Evolutionary conservation across 2,797 vertebrate genomes (phyloP), one percentile per base, ranked within the genome.

Genomic region (Ficedula albicollis): DNA sequence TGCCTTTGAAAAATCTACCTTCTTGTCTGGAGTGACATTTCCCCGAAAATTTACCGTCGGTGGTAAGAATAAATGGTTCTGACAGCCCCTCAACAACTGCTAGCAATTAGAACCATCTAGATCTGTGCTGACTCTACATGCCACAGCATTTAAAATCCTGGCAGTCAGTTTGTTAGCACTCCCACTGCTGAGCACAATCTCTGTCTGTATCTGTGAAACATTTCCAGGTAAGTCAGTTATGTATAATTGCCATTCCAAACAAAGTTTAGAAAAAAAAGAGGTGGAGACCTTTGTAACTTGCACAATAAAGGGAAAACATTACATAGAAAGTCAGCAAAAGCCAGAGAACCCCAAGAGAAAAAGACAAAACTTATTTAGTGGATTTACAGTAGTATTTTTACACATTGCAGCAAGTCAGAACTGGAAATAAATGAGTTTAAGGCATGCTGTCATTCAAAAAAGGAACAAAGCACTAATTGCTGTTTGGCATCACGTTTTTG

Each of bases 391-490:
- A 96, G 93, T 77, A 79, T 93, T 75, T 94, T 72, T 90, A 86
- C 82, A 94, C 83, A 49, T 30, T 90, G 58, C 94, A 92, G 49
- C 96, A 97, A 77, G 91, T 95, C 77, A 87, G 86, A 87, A 86
- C 92, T 90, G 85, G 90, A 95, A 95, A 51, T 83, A 86, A 94
- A 81, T 76, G 81, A 84, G 46, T 52, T 64, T 74, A 59, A 77
- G 81, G 93, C 44, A 44, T 59, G 74, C 73, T 92, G 88, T 92
- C 95, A 94, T 87, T 96, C 89, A 97, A 64, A 96, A 96, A 88
- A 84, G 38, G 64, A 96, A 96, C 95, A 98, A 97, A 96, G 88
- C 52, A 69, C 68, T 94, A 95, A 96, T 95, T 97, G 84, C 82
- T 95, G 44, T 64, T 86, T 96, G 94, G 92, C 92, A 92, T 94